Evolutionary conservation across 2,888 invertebrate species (phyloP), one percentile per base, ranked within the genome.

Genomic region (Pyralis farinalis): DNA sequence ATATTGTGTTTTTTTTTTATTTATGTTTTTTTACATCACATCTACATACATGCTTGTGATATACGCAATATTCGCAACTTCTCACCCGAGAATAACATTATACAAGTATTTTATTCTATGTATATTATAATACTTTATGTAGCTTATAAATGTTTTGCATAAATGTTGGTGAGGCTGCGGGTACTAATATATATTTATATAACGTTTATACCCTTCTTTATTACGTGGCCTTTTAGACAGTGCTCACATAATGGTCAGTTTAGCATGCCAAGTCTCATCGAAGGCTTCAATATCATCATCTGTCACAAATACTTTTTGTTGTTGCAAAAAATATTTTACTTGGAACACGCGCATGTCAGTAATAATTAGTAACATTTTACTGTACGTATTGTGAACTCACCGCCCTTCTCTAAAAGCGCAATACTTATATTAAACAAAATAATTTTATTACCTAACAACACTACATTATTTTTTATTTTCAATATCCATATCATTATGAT

Each of bases 381-480:
- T 32, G 8, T 10, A 35, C 27, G 11, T 34, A 27, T 25, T 35
- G 35, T 35, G 27, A 35, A 35, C 12, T 32, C 36, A 9, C 11
- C 12, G 11, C 29, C 11, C 27, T 35, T 29, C 40, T 37, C 43
- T 42, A 45, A 34, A 34, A 40, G 63, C 64, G 73, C 77, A 78
- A 73, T 62, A 77, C 81, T 81, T 81, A 78, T 78, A 75, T 83
- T 82, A 82, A 83, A 81, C 81, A 76, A 77, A 59, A 46, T 49
- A 31, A 40, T 21, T 30, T 36, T 25, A 37, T 35, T 33, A 34
- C 16, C 4, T 16, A 11, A 32, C 6, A 39, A 30, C 30, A 34
- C 16, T 34, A 35, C 11, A 34, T 25, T 36, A 25, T 25, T 28
- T 22, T 42, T 47, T 32, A 10, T 37, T 40, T 37, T 32, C 6